These are phyloP conservation scores for Eristalis tenax DNA, from an alignment of 2,888 invertebrate genomes.

Conservation along the genomic window DNA sequence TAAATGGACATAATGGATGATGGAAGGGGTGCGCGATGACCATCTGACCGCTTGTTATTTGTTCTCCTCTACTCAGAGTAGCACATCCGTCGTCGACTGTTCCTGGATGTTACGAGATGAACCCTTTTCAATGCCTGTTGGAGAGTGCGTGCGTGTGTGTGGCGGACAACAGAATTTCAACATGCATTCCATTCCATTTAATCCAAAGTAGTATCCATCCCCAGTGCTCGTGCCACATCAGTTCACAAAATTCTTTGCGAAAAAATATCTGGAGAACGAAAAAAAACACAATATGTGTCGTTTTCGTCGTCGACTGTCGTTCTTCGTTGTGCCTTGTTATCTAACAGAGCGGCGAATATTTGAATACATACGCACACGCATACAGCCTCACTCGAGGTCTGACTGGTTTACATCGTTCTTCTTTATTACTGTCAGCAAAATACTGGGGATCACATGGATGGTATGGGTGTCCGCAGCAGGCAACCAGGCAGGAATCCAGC, in stretches of 20 bases:
- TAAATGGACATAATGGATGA: constrained; percentile 55
- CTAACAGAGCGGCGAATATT: constrained; percentile 42
- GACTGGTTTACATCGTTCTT: constrained; percentile 14
- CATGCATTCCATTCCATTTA: constrained; percentile 58
- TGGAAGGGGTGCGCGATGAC: constrained; percentile 62
- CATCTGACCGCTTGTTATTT: constrained; percentile 49
- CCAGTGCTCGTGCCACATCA: background rate
- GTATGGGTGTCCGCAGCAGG: constrained; percentile 13
- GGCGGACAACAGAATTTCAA: constrained; percentile 16
- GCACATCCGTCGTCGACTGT: constrained; percentile 1
- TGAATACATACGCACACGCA: constrained; percentile 39
- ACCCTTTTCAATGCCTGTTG: constrained; percentile 33
- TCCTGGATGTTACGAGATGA: background rate
- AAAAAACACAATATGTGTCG: constrained; percentile 19
- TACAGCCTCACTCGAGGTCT: background rate
- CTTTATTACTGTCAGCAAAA: constrained; percentile 44
- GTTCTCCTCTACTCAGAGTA: constrained; percentile 5
- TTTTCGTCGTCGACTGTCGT: constrained; percentile 9
- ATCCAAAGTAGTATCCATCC: constrained; percentile 36
- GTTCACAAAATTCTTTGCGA: constrained; percentile 39
- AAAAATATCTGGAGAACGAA: background rate
- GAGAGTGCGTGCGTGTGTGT: background rate
- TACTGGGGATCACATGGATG: constrained; percentile 28
- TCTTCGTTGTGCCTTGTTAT: constrained; percentile 41
- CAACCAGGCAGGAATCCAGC: constrained; percentile 3